Evolutionary conservation across 2,113 vertebrate genomes (phyloP).

Genomic region (Aegithalos caudatus): DNA sequence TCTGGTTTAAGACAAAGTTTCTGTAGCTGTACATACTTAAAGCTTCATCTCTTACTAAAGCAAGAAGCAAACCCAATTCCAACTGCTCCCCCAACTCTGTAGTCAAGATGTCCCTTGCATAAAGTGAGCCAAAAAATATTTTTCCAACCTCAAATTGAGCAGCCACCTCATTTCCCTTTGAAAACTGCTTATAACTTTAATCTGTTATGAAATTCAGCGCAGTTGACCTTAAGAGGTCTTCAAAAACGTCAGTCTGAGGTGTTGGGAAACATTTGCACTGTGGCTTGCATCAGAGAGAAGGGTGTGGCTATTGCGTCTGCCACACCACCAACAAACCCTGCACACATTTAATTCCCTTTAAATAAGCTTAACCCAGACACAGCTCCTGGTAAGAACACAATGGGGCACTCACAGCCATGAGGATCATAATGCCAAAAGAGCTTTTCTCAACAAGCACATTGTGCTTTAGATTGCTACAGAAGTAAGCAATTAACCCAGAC

Average conservation of each 20-base stretch:
- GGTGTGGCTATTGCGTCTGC: not conserved
- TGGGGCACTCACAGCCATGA: not conserved
- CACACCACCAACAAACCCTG: not conserved
- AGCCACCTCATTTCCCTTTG: not conserved
- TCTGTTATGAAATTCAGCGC: not conserved
- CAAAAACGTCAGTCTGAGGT: not conserved
- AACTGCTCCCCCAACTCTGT: not conserved
- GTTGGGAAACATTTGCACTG: conserved; percentile 30
- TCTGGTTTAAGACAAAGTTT: not conserved
- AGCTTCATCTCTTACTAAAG: not conserved
- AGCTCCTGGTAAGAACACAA: not conserved
- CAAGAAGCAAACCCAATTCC: not conserved
- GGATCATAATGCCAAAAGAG: not conserved
- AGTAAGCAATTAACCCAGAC: not conserved
- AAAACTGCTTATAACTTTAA: not conserved
- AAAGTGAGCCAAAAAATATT: not conserved
- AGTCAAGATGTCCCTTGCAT: not conserved
- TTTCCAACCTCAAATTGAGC: not conserved
- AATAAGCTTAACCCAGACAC: not conserved
- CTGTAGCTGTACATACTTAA: not conserved
- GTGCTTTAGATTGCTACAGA: not conserved
- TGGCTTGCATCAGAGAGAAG: not conserved
- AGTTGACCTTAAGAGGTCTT: not conserved
- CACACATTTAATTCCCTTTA: not conserved
- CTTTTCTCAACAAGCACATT: not conserved